Conservation (phyloP, 2,888 invertebrate genomes). For the Callimorpha dominula region DNA sequence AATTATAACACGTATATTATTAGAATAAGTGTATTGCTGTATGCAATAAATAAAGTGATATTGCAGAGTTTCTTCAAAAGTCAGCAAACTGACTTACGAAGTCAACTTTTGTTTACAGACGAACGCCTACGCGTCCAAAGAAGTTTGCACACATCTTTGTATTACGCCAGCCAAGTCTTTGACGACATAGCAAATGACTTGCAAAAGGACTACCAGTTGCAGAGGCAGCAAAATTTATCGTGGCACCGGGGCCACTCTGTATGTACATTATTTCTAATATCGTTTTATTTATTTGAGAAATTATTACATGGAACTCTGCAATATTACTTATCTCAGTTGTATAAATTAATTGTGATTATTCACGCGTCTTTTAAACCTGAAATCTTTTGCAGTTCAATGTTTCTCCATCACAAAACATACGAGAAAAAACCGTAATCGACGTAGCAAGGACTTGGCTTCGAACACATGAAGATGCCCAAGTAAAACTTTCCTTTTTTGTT, state of each 20-base stretch:
- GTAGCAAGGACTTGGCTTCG: constrained; percentile 67
- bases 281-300: background rate
- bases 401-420: constrained; percentile 36
- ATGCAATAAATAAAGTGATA: constrained; percentile 19
- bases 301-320: constrained; percentile 30
- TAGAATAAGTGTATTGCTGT: too few relatives aligned
- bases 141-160: constrained; percentile 60
- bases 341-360: background rate
- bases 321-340: constrained; percentile 26
- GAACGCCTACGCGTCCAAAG: constrained; percentile 48
- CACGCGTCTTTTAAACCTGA: background rate
- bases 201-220: constrained; percentile 62
- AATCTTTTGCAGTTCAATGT: constrained; percentile 61
- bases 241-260: constrained; percentile 65
- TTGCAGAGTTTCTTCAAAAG: constrained; percentile 30
- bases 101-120: constrained; percentile 61
- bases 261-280: constrained; percentile 41
- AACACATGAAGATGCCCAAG: constrained; percentile 78
- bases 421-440: constrained; percentile 47
- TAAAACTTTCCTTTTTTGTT: constrained; percentile 29
- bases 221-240: constrained; percentile 31
- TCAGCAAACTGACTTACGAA: constrained; percentile 42
- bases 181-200: constrained; percentile 59
- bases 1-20: too few relatives aligned
- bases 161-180: constrained; percentile 60